These are phyloP conservation scores for Sebastes wilsoni DNA, from an alignment of 2,797 vertebrate species.

Conservation along the genomic window DNA sequence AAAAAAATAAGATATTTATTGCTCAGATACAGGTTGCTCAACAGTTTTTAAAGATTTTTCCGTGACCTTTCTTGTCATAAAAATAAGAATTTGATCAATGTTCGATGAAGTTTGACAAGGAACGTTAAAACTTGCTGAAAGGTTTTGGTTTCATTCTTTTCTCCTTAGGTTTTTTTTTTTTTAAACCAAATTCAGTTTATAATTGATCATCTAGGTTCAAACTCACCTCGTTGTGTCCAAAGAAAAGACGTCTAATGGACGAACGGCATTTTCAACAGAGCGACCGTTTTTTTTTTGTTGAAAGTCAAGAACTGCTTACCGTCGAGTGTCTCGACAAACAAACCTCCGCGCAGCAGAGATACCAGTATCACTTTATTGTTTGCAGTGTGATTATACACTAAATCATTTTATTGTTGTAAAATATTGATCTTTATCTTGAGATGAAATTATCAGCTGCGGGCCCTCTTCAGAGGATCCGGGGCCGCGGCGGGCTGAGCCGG, in stretches of 20 bases:
- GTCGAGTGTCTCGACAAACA: not conserved
- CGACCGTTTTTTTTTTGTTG: not conserved
- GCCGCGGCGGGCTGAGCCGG: constrained; percentile 47
- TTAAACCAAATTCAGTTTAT: not conserved
- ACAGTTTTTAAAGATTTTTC: no score
- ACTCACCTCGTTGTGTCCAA: not conserved
- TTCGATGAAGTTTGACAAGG: not conserved
- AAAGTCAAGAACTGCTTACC: not conserved
- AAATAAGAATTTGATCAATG: not conserved
- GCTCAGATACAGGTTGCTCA: no score
- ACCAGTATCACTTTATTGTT: constrained; percentile 15
- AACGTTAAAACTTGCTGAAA: not conserved
- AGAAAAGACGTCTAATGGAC: not conserved
- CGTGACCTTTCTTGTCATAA: not conserved
- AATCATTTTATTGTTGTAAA: constrained; percentile 54
- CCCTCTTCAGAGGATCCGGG: constrained; percentile 60
- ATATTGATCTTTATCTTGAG: constrained; percentile 72
- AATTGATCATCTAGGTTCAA: not conserved
- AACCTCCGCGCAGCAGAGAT: not conserved
- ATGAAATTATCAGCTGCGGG: constrained; percentile 64
- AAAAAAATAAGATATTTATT: no score
- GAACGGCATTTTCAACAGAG: not conserved
- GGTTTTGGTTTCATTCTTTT: not conserved
- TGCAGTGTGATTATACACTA: constrained; percentile 43
- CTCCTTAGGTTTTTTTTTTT: no score